These are phyloP conservation scores for Etheostoma perlongum DNA, from an alignment of 2,797 vertebrate species.

Conservation along the genomic window DNA sequence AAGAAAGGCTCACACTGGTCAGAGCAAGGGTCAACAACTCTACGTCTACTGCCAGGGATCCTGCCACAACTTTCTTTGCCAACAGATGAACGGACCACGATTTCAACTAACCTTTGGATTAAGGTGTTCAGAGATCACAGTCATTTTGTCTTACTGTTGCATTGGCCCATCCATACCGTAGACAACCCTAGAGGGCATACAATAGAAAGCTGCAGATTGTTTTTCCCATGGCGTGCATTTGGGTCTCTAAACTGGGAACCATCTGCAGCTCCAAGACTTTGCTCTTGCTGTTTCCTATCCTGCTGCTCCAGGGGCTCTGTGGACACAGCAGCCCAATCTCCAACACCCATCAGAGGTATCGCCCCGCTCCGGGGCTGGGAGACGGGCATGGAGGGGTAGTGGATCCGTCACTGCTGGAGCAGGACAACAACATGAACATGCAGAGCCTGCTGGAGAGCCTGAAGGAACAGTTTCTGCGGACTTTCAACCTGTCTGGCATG, in stretches of 20 bases:
- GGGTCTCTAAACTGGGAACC: conserved; percentile 78
- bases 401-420: conserved; percentile 89
- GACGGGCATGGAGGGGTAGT: conserved; percentile 89
- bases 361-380: conserved; percentile 79
- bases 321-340: conserved; percentile 89
- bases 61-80: conserved; percentile 35
- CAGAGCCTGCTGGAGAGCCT: conserved; percentile 90
- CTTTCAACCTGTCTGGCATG: conserved; percentile 92
- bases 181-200: conserved; percentile 53
- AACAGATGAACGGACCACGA: conserved; percentile 37
- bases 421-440: conserved; percentile 88
- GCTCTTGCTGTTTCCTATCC: conserved; percentile 75
- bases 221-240: conserved; percentile 87
- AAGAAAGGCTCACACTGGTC: conserved; percentile 79
- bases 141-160: conserved; percentile 34
- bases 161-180: conserved; percentile 27
- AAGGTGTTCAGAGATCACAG: conserved; percentile 15
- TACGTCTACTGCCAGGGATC: conserved; percentile 62
- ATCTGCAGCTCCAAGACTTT: conserved; percentile 77
- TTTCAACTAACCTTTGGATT: conserved; percentile 32
- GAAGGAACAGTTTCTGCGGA: conserved; percentile 92
- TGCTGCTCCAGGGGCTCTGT: conserved; percentile 71
- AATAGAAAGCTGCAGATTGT: conserved; percentile 53
- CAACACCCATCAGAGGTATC: conserved; percentile 82
- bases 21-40: conserved; percentile 82